Conservation (phyloP, 1,140 invertebrate genomes). For the Ceratina japonica region DNA sequence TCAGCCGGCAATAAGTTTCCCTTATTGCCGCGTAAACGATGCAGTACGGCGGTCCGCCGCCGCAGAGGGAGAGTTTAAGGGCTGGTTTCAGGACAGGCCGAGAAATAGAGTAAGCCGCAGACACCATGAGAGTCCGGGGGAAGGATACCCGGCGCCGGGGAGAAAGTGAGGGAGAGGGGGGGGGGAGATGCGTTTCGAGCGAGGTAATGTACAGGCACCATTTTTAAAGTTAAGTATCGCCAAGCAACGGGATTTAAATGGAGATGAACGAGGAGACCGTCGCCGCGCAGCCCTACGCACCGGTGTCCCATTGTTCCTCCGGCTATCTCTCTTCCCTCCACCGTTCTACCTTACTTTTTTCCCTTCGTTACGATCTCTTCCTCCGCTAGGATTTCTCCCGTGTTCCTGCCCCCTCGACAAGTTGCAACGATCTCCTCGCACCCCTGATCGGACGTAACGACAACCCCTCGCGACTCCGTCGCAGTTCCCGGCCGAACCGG, state of each 20-base stretch:
- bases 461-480: slow-evolving; percentile 20
- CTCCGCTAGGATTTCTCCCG: too few relatives aligned
- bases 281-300: slow-evolving; percentile 44
- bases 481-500: neutral
- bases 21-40: slow-evolving; percentile 70
- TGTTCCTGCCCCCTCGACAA: slow-evolving; percentile 8
- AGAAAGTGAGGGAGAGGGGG: too few relatives aligned
- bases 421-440: slow-evolving; percentile 15
- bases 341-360: neutral
- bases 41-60: slow-evolving; percentile 51
- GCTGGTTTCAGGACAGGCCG: slow-evolving; percentile 19
- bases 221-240: slow-evolving; percentile 72
- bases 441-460: slow-evolving; percentile 26
- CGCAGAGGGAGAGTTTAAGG: slow-evolving; percentile 59
- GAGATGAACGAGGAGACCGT: slow-evolving; percentile 66
- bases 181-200: slow-evolving; percentile 38
- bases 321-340: neutral
- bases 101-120: slow-evolving; percentile 14
- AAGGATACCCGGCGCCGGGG: neutral
- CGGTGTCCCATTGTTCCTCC: neutral
- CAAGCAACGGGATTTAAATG: slow-evolving; percentile 69
- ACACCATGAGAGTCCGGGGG: neutral
- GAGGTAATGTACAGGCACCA: slow-evolving; percentile 66
- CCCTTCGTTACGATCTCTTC: slow-evolving; percentile 27
- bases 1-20: slow-evolving; percentile 65